phyloP scores from a whole-genome alignment of 2,888 invertebrate genomes.

The Tetrapedia diversipes region DNA sequence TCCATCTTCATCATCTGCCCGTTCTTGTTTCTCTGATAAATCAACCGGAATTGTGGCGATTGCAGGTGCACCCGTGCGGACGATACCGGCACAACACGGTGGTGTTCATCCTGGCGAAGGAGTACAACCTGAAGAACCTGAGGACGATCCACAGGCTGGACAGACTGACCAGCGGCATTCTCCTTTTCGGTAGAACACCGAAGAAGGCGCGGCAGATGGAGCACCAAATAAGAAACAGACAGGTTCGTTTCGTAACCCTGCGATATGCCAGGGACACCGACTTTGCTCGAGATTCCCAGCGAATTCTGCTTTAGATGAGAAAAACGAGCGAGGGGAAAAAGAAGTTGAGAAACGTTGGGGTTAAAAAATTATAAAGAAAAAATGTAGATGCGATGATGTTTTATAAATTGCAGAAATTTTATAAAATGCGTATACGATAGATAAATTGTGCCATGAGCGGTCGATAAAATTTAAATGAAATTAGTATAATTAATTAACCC shows the following conservation, averaged over 20 bases:
- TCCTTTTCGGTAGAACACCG: slow-evolving; percentile 96
- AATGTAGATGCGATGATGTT: background rate
- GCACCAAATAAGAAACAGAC: slow-evolving; percentile 95
- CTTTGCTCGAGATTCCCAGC: background rate
- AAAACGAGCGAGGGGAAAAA: background rate
- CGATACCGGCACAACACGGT: slow-evolving; percentile 99
- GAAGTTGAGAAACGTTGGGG: background rate
- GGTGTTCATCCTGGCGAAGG: slow-evolving; percentile 97
- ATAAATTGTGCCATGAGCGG: too few species aligned
- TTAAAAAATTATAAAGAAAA: background rate
- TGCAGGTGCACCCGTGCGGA: slow-evolving; percentile 98
- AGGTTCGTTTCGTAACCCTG: slow-evolving; percentile 81
- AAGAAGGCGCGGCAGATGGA: slow-evolving; percentile 98
- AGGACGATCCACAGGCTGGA: slow-evolving; percentile 98
- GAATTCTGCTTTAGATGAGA: background rate
- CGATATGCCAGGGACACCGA: slow-evolving; percentile 4
- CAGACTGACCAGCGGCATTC: slow-evolving; percentile 96
- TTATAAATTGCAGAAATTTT: background rate
- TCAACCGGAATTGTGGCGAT: slow-evolving; percentile 48
- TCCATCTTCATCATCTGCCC: background rate
- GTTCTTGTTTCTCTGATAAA: slow-evolving; percentile 2
- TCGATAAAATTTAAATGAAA: too few species aligned
- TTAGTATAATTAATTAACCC: too few species aligned
- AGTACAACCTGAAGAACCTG: slow-evolving; percentile 96
- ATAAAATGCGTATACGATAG: too few species aligned